Conservation (phyloP, 2,888 invertebrate species). For the Oscheius sp. region DNA sequence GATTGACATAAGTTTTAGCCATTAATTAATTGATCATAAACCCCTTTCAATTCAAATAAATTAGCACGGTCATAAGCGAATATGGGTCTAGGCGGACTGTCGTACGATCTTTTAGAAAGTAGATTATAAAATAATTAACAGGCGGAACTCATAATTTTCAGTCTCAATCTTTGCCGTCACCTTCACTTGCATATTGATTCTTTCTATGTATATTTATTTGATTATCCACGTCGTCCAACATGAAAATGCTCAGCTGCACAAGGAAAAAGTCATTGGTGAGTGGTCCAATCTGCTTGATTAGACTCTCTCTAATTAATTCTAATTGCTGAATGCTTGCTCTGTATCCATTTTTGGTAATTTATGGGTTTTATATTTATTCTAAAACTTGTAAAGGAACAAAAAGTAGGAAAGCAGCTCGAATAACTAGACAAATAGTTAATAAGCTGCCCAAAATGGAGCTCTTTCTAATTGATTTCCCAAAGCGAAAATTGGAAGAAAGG, state of each 20-base stretch:
- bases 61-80: too few relatives aligned
- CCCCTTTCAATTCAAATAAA: too few relatives aligned
- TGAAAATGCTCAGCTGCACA: constrained; percentile 1
- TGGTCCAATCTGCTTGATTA: too few relatives aligned
- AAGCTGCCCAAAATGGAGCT: background rate
- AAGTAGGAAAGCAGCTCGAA: too few relatives aligned
- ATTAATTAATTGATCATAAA: too few relatives aligned
- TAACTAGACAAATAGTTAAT: background rate
- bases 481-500: background rate
- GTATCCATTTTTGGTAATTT: background rate
- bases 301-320: background rate
- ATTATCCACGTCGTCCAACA: constrained; percentile 11
- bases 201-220: constrained; percentile 25
- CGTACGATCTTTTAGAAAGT: too few relatives aligned
- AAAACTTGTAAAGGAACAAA: too few relatives aligned
- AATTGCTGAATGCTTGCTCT: background rate
- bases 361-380: too few relatives aligned
- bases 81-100: too few relatives aligned
- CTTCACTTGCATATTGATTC: constrained; percentile 14
- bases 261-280: constrained; percentile 22
- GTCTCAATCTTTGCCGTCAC: constrained; percentile 27
- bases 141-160: background rate
- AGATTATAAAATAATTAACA: too few relatives aligned
- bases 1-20: too few relatives aligned
- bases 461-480: background rate